Conservation (phyloP, 1,140 invertebrate species). For the Polypedilum pembai region DNA sequence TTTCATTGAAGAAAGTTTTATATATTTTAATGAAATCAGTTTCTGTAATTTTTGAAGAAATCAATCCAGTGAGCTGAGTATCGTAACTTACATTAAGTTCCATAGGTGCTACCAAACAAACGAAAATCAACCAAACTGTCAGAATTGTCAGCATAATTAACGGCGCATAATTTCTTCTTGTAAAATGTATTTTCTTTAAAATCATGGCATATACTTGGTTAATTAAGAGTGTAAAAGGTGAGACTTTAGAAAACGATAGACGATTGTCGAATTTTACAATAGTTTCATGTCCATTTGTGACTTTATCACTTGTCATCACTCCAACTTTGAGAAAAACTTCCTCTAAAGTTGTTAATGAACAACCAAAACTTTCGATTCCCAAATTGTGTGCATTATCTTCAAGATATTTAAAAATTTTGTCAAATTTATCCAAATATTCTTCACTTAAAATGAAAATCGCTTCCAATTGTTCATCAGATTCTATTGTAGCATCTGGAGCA, state of each 20-base stretch:
- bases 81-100: background rate
- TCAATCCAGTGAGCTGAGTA: background rate
- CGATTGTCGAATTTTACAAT: background rate
- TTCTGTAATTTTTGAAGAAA: background rate
- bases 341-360: slow-evolving; percentile 80
- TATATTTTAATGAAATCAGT: background rate
- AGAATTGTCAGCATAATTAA: slow-evolving; percentile 45
- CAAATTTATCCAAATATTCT: slow-evolving; percentile 39
- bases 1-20: background rate
- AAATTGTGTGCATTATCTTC: slow-evolving; percentile 51
- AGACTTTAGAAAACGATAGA: background rate
- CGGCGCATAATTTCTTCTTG: slow-evolving; percentile 49
- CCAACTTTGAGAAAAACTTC: slow-evolving; percentile 71
- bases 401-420: slow-evolving; percentile 51
- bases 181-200: slow-evolving; percentile 51
- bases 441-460: slow-evolving; percentile 41
- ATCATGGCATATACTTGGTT: slow-evolving; percentile 58
- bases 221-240: background rate
- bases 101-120: background rate
- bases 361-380: slow-evolving; percentile 49
- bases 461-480: slow-evolving; percentile 39
- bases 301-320: slow-evolving; percentile 36
- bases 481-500: slow-evolving; percentile 37
- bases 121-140: background rate
- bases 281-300: slow-evolving; percentile 29